Percentiles rank a stretch among this genome's conserved stretches.
Conservation (phyloP, 2,113 vertebrate species). For the Hydropotes inermis region DNA sequence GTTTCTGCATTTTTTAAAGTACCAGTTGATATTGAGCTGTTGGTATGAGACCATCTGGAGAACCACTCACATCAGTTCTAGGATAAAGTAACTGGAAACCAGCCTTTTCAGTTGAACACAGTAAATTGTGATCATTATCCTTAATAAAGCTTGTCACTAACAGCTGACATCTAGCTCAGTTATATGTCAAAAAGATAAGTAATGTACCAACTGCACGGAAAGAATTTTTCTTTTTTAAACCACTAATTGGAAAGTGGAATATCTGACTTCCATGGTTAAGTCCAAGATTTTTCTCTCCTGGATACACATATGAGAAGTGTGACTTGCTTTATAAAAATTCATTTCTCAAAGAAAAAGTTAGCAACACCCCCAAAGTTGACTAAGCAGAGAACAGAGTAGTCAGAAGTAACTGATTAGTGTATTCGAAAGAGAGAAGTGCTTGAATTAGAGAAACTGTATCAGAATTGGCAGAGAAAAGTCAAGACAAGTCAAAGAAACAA, state of each 20-base stretch:
- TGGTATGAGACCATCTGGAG: neutral
- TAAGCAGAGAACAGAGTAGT: neutral
- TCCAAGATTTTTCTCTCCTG: neutral
- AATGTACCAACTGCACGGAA: neutral
- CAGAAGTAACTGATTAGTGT: neutral
- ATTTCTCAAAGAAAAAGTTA: conserved; percentile 40
- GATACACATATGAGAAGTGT: neutral
- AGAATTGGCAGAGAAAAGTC: neutral
- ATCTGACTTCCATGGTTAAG: neutral
- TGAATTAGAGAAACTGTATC: neutral
- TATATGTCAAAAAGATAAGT: neutral
- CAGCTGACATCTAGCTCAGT: neutral
- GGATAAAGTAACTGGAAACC: neutral
- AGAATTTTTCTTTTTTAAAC: neutral
- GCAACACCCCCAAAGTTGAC: neutral
- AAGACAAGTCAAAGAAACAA: conserved; percentile 7
- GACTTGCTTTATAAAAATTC: conserved; percentile 27
- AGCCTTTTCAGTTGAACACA: neutral
- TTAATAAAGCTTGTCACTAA: conserved; percentile 18
- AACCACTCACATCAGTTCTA: neutral
- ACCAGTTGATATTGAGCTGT: neutral
- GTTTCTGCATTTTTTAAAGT: conserved; percentile 8
- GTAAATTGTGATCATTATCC: neutral
- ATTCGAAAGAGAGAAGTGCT: neutral
- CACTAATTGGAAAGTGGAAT: neutral